Base-by-base conservation (phyloP, 2,888 invertebrate genomes). In the Nycteola revayana region DNA sequence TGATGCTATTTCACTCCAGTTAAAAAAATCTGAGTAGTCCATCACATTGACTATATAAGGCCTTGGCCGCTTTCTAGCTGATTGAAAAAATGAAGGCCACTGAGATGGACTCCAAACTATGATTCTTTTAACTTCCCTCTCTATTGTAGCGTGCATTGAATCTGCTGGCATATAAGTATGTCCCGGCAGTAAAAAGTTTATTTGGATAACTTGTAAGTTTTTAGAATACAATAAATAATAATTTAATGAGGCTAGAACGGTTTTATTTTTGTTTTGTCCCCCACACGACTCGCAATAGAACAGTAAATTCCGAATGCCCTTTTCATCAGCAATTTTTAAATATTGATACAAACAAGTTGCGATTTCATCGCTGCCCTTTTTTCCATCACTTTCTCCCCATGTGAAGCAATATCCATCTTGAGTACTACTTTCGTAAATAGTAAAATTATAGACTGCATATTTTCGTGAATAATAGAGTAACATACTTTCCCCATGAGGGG, bases 311-410 rank as follows among this genome's bases (percentile, higher is more conserved):
- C 42, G 50, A 25, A 47, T 23, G n/a, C 31, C 37, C 10, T 11
- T 32, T 10, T 14, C 11, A 10, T 44, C 44, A 11, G 40, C 30
- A 7, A 37, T 18, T 46, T 58, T 30, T 7, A 69, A 23, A 29
- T 56, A 54, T 25, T 34, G 34, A 6, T 6, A 3, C 7, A 66
- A 28, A 34, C 59, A 64, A 28, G 55, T 44, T 4, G 54, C 58
- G 34, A 67, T 59, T 43, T 67, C 66, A 24, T 54, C 46, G 9
- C 40, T 43, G 20, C 61, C 62, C 31, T 61, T 32, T 21, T 55
- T 44, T 0, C 50, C 64, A 32, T 56, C 37, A 3, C 46, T 46
- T 46, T 74, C 62, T 23, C 59, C 50, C 66, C 65, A 66, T 22
- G 59, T 39, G 38, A 48, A 61, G 32, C 60, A 60, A 29, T 47